phyloP scores from a whole-genome alignment of 2,113 vertebrate genomes.

The Dermatemys mawii region DNA sequence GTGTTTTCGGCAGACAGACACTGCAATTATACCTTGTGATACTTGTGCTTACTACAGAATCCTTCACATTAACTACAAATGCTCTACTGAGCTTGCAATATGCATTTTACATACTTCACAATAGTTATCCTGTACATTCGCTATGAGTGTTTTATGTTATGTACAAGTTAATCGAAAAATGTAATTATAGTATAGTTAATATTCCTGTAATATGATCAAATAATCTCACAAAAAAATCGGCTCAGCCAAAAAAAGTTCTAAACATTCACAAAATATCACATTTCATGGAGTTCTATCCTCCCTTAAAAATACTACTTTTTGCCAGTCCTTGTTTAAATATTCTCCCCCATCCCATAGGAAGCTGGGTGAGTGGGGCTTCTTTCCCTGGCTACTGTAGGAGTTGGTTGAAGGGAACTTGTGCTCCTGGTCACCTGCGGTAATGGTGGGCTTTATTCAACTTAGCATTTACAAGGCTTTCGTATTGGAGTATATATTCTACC shows the following conservation, averaged over 20 bases:
- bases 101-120: not conserved
- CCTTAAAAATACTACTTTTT: not conserved
- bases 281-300: not conserved
- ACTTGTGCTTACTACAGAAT: not conserved
- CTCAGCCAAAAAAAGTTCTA: not conserved
- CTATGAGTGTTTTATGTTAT: not conserved
- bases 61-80: not conserved
- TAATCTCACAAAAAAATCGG: not conserved
- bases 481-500: not conserved
- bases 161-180: not conserved
- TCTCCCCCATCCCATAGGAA: fast-evolving
- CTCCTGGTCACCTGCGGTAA: not conserved
- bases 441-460: not conserved
- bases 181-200: not conserved
- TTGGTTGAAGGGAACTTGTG: not conserved
- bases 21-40: fast-evolving
- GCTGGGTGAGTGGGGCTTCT: not conserved
- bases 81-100: fast-evolving
- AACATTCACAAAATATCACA: not conserved
- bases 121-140: no score
- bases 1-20: not conserved
- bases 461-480: not conserved
- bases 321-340: not conserved
- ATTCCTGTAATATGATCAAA: not conserved
- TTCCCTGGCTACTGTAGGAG: not conserved